Conservation (phyloP, 23 tunicate genomes). For the Trididemnum miniatum region DNA sequence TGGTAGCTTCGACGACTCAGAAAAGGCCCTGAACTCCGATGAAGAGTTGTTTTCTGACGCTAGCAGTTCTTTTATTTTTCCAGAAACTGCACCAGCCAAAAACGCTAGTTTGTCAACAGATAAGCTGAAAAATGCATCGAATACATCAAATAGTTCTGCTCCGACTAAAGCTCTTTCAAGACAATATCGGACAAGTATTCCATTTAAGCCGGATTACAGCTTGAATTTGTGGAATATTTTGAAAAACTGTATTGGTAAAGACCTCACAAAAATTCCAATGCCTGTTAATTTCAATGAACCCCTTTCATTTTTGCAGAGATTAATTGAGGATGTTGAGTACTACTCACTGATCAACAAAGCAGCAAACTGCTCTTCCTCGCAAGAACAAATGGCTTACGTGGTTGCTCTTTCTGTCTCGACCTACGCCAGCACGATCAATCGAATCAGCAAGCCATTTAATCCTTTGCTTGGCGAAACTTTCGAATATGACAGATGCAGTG, state of each 20-base stretch:
- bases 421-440: slow-evolving; percentile 69
- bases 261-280: slow-evolving; percentile 95
- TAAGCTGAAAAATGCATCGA: neutral
- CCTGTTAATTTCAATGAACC: slow-evolving; percentile 98
- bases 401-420: slow-evolving; percentile 89
- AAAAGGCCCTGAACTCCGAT: neutral
- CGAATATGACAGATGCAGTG: slow-evolving; percentile 74
- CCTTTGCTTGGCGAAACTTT: slow-evolving; percentile 97
- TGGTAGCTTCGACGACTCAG: no score
- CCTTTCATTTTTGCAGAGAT: slow-evolving; percentile 86
- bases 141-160: neutral
- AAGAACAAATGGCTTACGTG: slow-evolving; percentile 90
- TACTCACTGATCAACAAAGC: slow-evolving; percentile 58
- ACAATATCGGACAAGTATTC: slow-evolving; percentile 63
- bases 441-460: slow-evolving; percentile 93
- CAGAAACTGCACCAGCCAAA: slow-evolving; percentile 4
- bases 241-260: slow-evolving; percentile 90
- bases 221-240: slow-evolving; percentile 89
- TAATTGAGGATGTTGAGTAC: slow-evolving; percentile 87
- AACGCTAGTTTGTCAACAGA: neutral
- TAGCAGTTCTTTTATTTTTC: slow-evolving; percentile 40
- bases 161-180: neutral
- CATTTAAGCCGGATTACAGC: slow-evolving; percentile 80
- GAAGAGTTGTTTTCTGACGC: slow-evolving; percentile 76
- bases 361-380: slow-evolving; percentile 58